Conservation (phyloP, 2,888 invertebrate genomes). For the Argyra leucocephala region DNA sequence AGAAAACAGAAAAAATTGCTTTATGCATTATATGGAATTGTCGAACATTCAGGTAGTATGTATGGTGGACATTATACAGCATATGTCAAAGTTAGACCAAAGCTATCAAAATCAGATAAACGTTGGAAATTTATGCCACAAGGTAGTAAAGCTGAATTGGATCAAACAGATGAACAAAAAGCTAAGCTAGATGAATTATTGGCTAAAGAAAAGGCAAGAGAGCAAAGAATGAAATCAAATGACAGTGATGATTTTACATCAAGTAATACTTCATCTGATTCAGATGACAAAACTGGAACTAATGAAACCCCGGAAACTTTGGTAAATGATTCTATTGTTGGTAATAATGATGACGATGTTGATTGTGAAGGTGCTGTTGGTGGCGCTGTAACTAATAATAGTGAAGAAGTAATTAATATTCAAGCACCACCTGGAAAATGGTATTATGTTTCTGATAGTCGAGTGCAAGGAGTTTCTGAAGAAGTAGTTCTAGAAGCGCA, state of each 20-base stretch:
- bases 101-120: conserved; percentile 53
- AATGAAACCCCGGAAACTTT: background rate
- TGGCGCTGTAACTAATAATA: conserved; percentile 34
- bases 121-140: conserved; percentile 65
- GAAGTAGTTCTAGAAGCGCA: conserved; percentile 72
- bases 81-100: conserved; percentile 77
- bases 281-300: conserved; percentile 26
- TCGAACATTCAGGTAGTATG: conserved; percentile 87
- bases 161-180: conserved; percentile 45
- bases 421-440: conserved; percentile 64
- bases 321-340: background rate
- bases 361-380: conserved; percentile 36
- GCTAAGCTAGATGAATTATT: conserved; percentile 41
- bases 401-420: conserved; percentile 35
- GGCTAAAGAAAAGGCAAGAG: conserved; percentile 38
- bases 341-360: background rate
- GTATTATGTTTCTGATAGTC: conserved; percentile 89
- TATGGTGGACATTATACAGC: conserved; percentile 82
- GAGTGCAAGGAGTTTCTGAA: conserved; percentile 72
- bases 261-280: conserved; percentile 47
- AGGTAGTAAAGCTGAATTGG: conserved; percentile 48
- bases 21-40: conserved; percentile 89
- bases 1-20: conserved; percentile 59
- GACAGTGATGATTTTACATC: conserved; percentile 50
- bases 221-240: conserved; percentile 37